These are phyloP conservation scores for Eilema griseolum DNA, from an alignment of 2,888 invertebrate genomes.

Conservation along the genomic window DNA sequence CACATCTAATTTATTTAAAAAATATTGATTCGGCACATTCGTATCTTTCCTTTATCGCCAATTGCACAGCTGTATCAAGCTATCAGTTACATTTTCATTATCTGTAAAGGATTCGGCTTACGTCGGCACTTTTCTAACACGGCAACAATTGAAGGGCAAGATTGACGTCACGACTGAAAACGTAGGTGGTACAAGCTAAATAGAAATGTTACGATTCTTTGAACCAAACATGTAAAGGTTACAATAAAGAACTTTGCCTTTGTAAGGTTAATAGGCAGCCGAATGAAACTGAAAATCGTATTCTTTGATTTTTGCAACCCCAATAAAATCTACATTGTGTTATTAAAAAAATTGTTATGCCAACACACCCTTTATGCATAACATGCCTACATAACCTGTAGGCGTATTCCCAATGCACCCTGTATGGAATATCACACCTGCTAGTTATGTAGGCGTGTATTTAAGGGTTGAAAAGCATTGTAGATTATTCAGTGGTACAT, in stretches of 20 bases:
- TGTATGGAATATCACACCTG: background rate
- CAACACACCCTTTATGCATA: background rate
- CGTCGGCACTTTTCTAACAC: background rate
- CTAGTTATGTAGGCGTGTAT: background rate
- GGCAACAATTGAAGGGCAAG: background rate
- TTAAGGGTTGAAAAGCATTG: no score
- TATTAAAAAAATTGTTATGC: background rate
- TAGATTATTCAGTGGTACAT: no score
- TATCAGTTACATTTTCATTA: background rate
- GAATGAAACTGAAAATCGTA: no score
- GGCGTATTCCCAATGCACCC: background rate
- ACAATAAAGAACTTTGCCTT: no score
- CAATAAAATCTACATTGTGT: background rate
- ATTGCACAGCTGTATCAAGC: background rate
- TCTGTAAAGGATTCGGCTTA: background rate
- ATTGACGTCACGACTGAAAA: slow-evolving; percentile 1
- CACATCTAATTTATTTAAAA: no score
- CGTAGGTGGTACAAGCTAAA: background rate
- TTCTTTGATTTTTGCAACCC: no score
- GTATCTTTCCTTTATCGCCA: background rate
- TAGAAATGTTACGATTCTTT: no score
- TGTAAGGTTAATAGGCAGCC: no score
- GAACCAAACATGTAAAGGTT: no score
- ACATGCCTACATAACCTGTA: background rate
- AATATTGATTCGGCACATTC: no score